Conservation (phyloP, 2,113 vertebrate genomes). For the Hemiprocne comata region DNA sequence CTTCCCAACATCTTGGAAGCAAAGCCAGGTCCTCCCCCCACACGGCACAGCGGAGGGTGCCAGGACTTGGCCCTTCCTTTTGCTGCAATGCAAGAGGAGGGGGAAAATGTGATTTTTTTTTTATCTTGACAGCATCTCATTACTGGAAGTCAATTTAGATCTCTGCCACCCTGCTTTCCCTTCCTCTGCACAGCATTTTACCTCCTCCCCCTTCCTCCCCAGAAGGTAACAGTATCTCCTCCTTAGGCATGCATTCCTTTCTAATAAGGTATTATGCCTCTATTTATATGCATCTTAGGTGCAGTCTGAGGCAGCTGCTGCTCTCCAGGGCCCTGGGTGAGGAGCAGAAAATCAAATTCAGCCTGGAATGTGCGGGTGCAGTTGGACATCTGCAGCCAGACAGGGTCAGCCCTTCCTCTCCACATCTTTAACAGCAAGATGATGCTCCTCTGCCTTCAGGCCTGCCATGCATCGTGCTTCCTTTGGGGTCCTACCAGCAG, state of each 20-base stretch:
- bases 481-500: neutral
- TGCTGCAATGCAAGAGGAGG: neutral
- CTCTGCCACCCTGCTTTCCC: neutral
- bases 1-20: neutral
- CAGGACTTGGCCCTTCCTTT: neutral
- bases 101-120: neutral
- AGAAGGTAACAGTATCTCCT: slow-evolving; percentile 49
- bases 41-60: accelerated
- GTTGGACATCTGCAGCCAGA: neutral
- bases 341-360: slow-evolving; percentile 61
- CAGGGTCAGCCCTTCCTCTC: neutral
- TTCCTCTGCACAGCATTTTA: neutral
- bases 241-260: slow-evolving; percentile 61
- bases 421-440: accelerated
- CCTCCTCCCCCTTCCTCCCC: neutral
- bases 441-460: neutral
- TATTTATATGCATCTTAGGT: slow-evolving; percentile 51
- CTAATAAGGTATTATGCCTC: slow-evolving; percentile 58
- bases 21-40: neutral
- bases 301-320: slow-evolving; percentile 55
- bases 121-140: neutral
- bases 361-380: slow-evolving; percentile 53
- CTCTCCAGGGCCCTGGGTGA: slow-evolving; percentile 32
- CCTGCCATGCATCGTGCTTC: accelerated
- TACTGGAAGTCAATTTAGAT: neutral